A percentile compares a stretch with the other conserved stretches of the same genome.
phyloP scores from a whole-genome alignment of 1,140 invertebrate genomes.

The Microplitis demolitor region DNA sequence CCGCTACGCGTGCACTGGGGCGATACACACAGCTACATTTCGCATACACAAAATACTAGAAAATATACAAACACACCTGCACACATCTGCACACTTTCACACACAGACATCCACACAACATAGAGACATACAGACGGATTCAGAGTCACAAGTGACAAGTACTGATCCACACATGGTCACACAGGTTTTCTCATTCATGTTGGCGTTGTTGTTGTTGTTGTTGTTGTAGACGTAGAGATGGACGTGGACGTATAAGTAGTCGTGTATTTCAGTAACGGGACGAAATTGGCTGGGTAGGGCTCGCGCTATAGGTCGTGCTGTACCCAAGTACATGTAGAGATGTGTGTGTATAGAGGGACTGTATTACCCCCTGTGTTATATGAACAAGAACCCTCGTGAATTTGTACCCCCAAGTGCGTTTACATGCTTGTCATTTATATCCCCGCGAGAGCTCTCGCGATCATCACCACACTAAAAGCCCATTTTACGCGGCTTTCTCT shows the following conservation, averaged over 20 bases:
- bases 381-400: not conserved
- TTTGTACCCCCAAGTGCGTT: slow-evolving; percentile 20
- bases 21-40: slow-evolving; percentile 41
- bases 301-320: slow-evolving; percentile 15
- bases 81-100: slow-evolving; percentile 5
- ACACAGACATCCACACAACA: slow-evolving; percentile 11
- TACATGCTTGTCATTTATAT: slow-evolving; percentile 29
- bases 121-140: slow-evolving; percentile 19
- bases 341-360: not conserved
- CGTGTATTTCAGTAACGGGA: slow-evolving; percentile 1
- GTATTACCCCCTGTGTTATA: not conserved
- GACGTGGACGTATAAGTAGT: not conserved
- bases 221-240: too few species aligned
- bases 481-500: slow-evolving; percentile 13
- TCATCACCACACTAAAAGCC: slow-evolving; percentile 24
- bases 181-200: not conserved
- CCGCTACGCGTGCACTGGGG: slow-evolving; percentile 51
- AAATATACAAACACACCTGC: slow-evolving; percentile 17
- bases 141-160: slow-evolving; percentile 18
- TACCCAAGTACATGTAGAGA: not conserved
- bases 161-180: not conserved
- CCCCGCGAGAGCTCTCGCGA: slow-evolving; percentile 24
- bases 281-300: slow-evolving; percentile 35
- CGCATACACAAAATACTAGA: slow-evolving; percentile 9
- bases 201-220: not conserved